A percentile compares a stretch with the other conserved stretches of the same genome.
Conservation (phyloP, 2,113 vertebrate species). For the Abramis brama region DNA sequence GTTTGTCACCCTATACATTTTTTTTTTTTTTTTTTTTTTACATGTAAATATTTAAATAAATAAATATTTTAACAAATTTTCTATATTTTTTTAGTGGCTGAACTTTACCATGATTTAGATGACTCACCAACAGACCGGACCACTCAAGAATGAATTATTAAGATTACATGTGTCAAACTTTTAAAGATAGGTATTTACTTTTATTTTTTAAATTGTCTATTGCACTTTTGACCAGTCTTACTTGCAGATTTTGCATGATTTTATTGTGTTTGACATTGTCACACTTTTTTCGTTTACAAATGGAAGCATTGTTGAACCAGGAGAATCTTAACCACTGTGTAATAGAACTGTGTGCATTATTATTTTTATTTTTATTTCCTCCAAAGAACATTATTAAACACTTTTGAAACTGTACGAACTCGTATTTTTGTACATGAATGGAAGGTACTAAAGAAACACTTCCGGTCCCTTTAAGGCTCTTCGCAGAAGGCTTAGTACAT, state of each 20-base stretch:
- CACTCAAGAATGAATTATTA: slow-evolving; percentile 22
- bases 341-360: neutral
- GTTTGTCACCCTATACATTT: neutral
- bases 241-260: neutral
- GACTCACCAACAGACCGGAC: neutral
- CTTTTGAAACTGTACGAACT: neutral
- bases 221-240: neutral
- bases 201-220: neutral
- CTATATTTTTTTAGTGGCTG: slow-evolving; percentile 58
- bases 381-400: slow-evolving; percentile 20
- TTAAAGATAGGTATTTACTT: neutral
- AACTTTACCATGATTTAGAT: slow-evolving; percentile 61
- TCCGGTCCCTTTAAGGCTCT: slow-evolving; percentile 1
- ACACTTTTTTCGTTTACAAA: neutral
- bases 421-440: neutral
- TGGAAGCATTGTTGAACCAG: neutral
- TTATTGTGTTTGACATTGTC: neutral
- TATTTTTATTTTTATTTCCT: neutral
- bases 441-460: neutral
- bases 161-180: neutral
- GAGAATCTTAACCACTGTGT: slow-evolving; percentile 26
- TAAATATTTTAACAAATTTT: neutral
- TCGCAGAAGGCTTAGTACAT: neutral
- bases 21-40: too few relatives aligned
- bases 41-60: neutral